These are phyloP conservation scores for Acronicta leporina DNA, from an alignment of 2,888 invertebrate genomes.

Conservation along the genomic window DNA sequence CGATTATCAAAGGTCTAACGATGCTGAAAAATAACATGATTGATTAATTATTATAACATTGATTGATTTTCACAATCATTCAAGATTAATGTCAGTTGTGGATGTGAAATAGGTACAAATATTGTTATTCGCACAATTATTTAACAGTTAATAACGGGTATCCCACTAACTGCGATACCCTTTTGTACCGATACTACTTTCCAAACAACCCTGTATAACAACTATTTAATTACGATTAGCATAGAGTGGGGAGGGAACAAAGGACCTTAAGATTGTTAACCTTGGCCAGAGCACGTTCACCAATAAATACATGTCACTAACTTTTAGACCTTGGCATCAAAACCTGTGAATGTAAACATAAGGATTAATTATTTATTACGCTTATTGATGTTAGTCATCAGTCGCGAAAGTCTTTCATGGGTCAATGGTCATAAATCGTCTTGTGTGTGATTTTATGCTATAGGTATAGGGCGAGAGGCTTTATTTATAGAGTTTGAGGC, in stretches of 20 bases:
- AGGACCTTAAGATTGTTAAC: constrained; percentile 3
- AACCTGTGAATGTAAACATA: constrained; percentile 54
- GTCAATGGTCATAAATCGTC: constrained; percentile 86
- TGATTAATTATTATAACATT: too few species aligned
- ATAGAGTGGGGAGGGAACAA: not conserved
- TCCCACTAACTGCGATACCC: too few species aligned
- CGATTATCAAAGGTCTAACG: too few species aligned
- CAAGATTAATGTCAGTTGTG: too few species aligned
- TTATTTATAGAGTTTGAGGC: constrained; percentile 83
- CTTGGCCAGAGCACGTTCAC: constrained; percentile 15
- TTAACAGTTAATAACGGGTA: too few species aligned
- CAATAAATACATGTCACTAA: constrained; percentile 34
- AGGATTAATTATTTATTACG: constrained; percentile 50
- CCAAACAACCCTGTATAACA: not conserved
- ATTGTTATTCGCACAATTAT: too few species aligned
- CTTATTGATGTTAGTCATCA: constrained; percentile 65
- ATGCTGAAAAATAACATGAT: too few species aligned
- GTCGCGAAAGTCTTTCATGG: constrained; percentile 78
- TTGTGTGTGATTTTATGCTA: constrained; percentile 79
- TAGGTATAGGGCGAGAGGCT: constrained; percentile 80
- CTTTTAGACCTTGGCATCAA: constrained; percentile 71
- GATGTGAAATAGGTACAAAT: too few species aligned
- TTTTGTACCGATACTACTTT: too few species aligned
- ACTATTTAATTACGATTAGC: not conserved
- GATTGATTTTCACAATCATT: too few species aligned